Base-by-base conservation (phyloP, 1,140 invertebrate genomes). In the Atopsyche davidsoni region DNA sequence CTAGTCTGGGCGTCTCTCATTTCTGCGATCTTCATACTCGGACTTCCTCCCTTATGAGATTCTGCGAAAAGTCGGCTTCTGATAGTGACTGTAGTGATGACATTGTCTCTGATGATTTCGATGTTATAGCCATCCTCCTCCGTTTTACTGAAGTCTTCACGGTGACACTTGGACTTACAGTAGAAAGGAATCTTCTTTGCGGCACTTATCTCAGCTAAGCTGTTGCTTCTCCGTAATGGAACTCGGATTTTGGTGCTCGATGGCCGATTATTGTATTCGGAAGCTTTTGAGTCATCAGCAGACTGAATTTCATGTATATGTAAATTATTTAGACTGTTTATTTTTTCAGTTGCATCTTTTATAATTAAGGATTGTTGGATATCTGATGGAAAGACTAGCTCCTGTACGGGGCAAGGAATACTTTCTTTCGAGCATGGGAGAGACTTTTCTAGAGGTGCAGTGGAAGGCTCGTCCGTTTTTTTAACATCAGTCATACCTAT, bases 1-100 rank as follows among this genome's bases (percentile, higher is more conserved):
- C 49, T 45, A n/a, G 49, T 51, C 28, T 45, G 41, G 3, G 49
- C 49, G 24, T 51, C 49, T 51, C 42, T 51, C 1, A 32, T 46
- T 22, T 9, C 21, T 16, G 18, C 34, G 1, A 46, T 44, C 10
- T 46, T 52, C 18, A 46, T 22, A 18, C 38, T 24, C n/a, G 38
- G 35, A 7, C 16, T 13, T 4, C 17, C 11, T n/a, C 28, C 13
- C 10, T 35, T 22, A 3, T 19, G 23, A 13, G 31, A 28, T 13
- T 40, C 18, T 21, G 41, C 38, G 13, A 51, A 17, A 2, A 24
- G 50, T 44, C 46, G 50, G 32, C 46, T 46, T 32, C 50, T 38
- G 7, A 46, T 34, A 11, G 31, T 17, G 6, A 46, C 41, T 10
- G 44, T 23, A 4, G 42, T 52, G 9, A 46, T 13, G 10, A 40